A percentile compares a stretch with the other conserved stretches of the same genome.
Conservation (phyloP, 2,797 vertebrate species). For the Tachyglossus aculeatus region DNA sequence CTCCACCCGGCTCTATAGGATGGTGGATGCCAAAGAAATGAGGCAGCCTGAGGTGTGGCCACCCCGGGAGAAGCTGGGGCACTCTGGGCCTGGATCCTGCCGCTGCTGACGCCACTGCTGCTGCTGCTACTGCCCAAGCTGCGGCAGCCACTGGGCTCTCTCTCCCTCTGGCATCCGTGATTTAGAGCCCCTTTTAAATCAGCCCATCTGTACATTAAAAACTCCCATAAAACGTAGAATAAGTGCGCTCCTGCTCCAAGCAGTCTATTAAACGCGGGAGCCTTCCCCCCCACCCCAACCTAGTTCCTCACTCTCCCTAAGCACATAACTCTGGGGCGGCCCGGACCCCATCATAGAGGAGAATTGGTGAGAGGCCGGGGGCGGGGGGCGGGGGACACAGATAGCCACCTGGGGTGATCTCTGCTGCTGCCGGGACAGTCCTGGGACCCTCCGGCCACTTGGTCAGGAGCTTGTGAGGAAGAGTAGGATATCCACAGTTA, state of each 20-base stretch:
- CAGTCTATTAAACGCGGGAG: slow-evolving; percentile 85
- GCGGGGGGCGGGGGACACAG: not conserved
- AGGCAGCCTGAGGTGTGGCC: not conserved
- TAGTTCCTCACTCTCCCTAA: slow-evolving; percentile 62
- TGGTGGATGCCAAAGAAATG: not conserved
- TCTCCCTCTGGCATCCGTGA: slow-evolving; percentile 80
- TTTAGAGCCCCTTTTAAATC: slow-evolving; percentile 87
- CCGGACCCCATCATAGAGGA: not conserved
- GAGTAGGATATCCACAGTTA: too few relatives aligned
- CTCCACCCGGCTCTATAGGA: not conserved
- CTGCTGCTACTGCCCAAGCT: not conserved
- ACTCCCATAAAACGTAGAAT: slow-evolving; percentile 87
- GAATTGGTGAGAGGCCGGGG: not conserved
- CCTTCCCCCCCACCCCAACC: slow-evolving; percentile 69
- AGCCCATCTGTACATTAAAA: slow-evolving; percentile 86
- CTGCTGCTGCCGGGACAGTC: not conserved
- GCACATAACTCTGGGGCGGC: not conserved
- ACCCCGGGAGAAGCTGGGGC: not conserved
- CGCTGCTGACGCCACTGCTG: too few relatives aligned
- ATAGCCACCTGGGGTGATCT: not conserved
- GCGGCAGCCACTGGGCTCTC: slow-evolving; percentile 50
- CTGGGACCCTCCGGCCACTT: too few relatives aligned
- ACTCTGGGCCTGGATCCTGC: too few relatives aligned
- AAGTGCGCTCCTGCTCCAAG: slow-evolving; percentile 84
- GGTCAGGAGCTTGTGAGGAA: too few relatives aligned